These are phyloP conservation scores for Melinopterus prodromus DNA, from an alignment of 2,888 invertebrate genomes.

Conservation along the genomic window DNA sequence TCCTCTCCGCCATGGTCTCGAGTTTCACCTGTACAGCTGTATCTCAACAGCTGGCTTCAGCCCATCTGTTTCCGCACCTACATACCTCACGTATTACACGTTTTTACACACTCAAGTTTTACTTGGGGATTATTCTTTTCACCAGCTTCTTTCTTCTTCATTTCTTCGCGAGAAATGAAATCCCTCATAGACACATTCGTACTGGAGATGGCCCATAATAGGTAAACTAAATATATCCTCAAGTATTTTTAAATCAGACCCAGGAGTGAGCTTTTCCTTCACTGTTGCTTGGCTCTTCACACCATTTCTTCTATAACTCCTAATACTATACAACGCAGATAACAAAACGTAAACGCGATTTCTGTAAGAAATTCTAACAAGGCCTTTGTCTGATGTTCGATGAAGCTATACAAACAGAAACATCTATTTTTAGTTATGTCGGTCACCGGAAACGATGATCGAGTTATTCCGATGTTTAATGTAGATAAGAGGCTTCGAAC, in stretches of 20 bases:
- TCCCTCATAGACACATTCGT: too few species aligned
- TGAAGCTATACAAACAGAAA: background rate
- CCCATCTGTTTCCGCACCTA: slow-evolving; percentile 58
- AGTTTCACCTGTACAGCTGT: slow-evolving; percentile 39
- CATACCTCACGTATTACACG: too few species aligned
- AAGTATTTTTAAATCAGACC: background rate
- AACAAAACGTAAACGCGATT: too few species aligned
- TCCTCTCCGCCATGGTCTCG: slow-evolving; percentile 38
- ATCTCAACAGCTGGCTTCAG: slow-evolving; percentile 54
- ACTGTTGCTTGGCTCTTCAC: background rate
- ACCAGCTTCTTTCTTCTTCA: background rate
- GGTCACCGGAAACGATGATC: background rate
- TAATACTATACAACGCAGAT: too few species aligned
- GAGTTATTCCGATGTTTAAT: background rate
- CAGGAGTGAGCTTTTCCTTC: background rate
- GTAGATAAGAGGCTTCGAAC: background rate
- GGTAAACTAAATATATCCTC: background rate
- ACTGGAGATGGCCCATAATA: background rate
- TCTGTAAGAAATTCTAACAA: too few species aligned
- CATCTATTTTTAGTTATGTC: background rate
- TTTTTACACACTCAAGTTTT: too few species aligned
- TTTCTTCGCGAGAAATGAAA: background rate
- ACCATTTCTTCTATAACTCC: background rate
- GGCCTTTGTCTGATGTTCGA: too few species aligned
- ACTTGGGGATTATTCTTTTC: too few species aligned